Conservation (phyloP, 2,113 vertebrate genomes). For the Hyla sarda region DNA sequence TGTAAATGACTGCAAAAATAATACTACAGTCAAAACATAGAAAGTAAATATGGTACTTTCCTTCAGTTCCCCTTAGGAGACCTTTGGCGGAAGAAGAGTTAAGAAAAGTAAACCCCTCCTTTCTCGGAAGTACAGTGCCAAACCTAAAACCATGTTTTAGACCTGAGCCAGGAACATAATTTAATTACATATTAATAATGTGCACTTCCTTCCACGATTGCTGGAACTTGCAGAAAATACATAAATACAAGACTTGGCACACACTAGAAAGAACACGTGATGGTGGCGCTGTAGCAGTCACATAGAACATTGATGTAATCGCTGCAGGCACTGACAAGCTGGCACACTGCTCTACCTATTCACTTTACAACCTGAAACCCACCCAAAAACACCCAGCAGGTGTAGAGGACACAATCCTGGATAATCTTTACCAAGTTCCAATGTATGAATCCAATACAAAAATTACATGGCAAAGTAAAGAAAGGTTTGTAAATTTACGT, state of each 20-base stretch:
- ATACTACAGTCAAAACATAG: background rate
- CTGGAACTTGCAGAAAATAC: conserved; percentile 17
- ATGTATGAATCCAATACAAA: background rate
- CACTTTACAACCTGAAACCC: background rate
- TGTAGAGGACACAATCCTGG: background rate
- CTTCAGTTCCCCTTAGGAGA: background rate
- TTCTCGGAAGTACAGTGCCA: background rate
- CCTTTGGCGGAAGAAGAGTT: background rate
- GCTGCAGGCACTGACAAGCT: conserved; percentile 29
- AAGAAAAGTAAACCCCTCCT: background rate
- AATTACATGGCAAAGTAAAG: background rate
- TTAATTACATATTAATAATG: conserved; percentile 21
- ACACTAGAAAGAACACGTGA: background rate
- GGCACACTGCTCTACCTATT: background rate
- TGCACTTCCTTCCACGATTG: background rate
- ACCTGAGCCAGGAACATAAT: conserved; percentile 21
- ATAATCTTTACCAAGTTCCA: background rate
- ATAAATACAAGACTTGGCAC: conserved; percentile 25
- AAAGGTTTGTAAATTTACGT: background rate
- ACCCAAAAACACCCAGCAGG: background rate
- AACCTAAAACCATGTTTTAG: conserved; percentile 7
- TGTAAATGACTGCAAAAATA: no score
- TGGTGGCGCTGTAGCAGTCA: background rate
- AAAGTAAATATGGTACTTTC: background rate
- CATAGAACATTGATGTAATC: background rate